phyloP scores from a whole-genome alignment of 2,797 vertebrate species.

The Pelochelys cantorii region DNA sequence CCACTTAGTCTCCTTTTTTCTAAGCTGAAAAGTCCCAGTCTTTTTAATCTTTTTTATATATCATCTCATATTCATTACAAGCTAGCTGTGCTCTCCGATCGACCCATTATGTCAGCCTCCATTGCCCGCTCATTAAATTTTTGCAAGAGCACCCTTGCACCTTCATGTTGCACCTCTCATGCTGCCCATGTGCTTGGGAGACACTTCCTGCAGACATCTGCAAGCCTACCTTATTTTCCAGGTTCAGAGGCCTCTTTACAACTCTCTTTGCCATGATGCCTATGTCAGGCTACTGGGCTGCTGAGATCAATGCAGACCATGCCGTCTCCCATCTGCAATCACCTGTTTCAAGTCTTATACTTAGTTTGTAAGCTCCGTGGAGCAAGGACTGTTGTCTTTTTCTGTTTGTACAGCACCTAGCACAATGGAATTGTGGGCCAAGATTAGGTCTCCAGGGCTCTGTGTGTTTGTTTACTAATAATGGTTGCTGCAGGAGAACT shows the following conservation, averaged over 20 bases:
- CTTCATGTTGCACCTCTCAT: neutral
- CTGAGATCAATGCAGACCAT: neutral
- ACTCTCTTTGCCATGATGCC: neutral
- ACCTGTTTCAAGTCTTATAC: neutral
- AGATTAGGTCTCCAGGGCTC: neutral
- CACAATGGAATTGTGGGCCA: neutral
- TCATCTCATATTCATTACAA: neutral
- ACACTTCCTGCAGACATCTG: neutral
- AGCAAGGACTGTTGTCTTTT: neutral
- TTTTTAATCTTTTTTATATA: neutral
- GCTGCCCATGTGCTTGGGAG: neutral
- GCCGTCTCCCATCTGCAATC: neutral
- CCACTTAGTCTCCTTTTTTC: neutral
- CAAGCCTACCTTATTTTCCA: neutral
- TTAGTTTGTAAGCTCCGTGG: neutral
- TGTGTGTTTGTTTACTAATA: neutral
- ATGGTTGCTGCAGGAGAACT: neutral
- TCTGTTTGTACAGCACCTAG: neutral
- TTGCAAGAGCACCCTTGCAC: neutral
- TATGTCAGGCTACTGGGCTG: neutral
- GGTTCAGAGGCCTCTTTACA: neutral
- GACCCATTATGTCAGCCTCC: neutral
- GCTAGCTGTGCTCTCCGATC: neutral
- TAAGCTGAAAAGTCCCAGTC: too few species aligned
- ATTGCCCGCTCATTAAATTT: neutral